Conservation (phyloP, 92 coral and sea anemone species). For the Parazoanthus swiftii region DNA sequence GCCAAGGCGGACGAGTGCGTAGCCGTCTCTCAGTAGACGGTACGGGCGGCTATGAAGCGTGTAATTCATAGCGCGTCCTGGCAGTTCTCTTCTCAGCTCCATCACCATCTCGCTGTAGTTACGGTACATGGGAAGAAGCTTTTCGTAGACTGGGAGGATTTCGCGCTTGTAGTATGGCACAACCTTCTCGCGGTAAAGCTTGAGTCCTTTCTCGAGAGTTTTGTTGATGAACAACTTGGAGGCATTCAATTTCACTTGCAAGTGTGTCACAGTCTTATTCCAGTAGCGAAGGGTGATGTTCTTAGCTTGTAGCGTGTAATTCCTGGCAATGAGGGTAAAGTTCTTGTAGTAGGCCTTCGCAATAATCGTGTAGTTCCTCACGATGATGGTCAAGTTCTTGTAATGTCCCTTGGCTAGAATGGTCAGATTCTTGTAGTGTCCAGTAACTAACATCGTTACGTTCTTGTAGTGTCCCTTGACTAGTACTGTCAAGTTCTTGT, state of each 20-base stretch:
- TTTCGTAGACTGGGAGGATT: constrained; percentile 58
- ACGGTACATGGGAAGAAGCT: constrained; percentile 62
- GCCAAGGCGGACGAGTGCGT: constrained; percentile 55
- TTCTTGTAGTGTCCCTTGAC: constrained; percentile 31
- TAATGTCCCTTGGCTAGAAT: constrained; percentile 10
- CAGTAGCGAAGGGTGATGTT: constrained; percentile 41
- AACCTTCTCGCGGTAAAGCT: constrained; percentile 60
- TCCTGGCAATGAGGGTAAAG: constrained; percentile 59
- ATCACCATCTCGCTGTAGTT: constrained; percentile 57
- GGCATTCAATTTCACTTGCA: constrained; percentile 44
- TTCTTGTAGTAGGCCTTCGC: constrained; percentile 70
- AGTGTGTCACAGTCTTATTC: constrained; percentile 55
- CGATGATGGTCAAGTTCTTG: constrained; percentile 39
- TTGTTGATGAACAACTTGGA: constrained; percentile 71
- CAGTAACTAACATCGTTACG: constrained; percentile 6
- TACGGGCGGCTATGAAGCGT: constrained; percentile 60
- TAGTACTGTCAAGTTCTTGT: constrained; percentile 5
- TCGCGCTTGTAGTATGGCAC: constrained; percentile 71
- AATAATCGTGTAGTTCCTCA: constrained; percentile 49
- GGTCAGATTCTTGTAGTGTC: constrained; percentile 35
- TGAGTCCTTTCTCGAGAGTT: constrained; percentile 65
- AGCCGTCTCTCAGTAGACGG: constrained; percentile 47
- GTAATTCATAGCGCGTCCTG: constrained; percentile 45
- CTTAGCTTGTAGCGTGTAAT: constrained; percentile 53
- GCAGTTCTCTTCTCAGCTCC: constrained; percentile 53